Conservation (phyloP, 2,797 vertebrate genomes). For the Cephalopachus bancanus region DNA sequence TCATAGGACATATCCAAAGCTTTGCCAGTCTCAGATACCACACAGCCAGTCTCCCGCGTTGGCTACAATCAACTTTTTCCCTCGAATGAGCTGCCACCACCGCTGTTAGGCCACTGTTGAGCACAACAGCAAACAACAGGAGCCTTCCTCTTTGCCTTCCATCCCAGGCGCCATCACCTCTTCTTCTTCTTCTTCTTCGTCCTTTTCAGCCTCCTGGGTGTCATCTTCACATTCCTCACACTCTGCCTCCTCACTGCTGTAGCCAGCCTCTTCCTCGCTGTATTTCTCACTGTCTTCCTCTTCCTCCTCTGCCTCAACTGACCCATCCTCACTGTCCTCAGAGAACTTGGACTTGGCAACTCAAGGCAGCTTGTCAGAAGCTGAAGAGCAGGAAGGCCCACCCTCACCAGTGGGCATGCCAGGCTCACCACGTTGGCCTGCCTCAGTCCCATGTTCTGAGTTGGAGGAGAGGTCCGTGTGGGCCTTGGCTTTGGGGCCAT, state of each 20-base stretch:
- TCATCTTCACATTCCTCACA: slow-evolving; percentile 91
- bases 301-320: slow-evolving; percentile 96
- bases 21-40: slow-evolving; percentile 96
- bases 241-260: slow-evolving; percentile 91
- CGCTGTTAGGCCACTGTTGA: slow-evolving; percentile 99
- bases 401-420: slow-evolving; percentile 93
- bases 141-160: slow-evolving; percentile 98
- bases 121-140: slow-evolving; percentile 85
- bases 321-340: slow-evolving; percentile 98
- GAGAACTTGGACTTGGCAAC: slow-evolving; percentile 98
- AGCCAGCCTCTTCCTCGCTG: slow-evolving; percentile 94
- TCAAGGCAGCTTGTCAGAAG: slow-evolving; percentile 91
- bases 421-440: slow-evolving; percentile 91
- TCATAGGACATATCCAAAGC: slow-evolving; percentile 99
- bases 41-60: slow-evolving; percentile 98
- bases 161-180: slow-evolving; percentile 98
- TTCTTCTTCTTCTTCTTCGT: slow-evolving; percentile 92
- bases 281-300: slow-evolving; percentile 95
- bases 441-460: slow-evolving; percentile 90
- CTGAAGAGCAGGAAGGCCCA: slow-evolving; percentile 98
- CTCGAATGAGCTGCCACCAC: slow-evolving; percentile 97
- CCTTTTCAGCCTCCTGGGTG: slow-evolving; percentile 92
- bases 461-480: slow-evolving; percentile 87
- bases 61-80: slow-evolving; percentile 98
- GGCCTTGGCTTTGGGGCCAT: slow-evolving; percentile 88